Conservation (phyloP, 2,113 vertebrate species). For the Oxyruncus cristatus region DNA sequence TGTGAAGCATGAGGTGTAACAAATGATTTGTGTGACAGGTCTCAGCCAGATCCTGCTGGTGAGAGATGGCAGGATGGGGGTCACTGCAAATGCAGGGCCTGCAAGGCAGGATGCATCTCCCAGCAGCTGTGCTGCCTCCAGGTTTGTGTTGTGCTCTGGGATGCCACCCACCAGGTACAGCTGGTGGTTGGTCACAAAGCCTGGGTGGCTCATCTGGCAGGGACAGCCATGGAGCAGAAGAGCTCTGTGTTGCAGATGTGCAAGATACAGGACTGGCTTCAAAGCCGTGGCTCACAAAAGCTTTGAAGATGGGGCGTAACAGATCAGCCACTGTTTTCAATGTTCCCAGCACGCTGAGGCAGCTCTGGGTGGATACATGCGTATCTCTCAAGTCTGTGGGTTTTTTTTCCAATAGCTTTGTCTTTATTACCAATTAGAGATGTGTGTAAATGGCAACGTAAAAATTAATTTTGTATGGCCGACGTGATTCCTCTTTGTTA, state of each 20-base stretch:
- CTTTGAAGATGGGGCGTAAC: neutral
- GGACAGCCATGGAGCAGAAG: neutral
- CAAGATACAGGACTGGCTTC: neutral
- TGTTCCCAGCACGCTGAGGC: neutral
- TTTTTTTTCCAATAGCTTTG: neutral
- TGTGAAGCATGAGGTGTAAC: neutral
- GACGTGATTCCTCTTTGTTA: neutral
- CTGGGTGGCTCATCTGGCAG: neutral
- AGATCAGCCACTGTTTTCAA: neutral
- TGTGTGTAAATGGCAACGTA: neutral
- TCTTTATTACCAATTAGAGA: neutral
- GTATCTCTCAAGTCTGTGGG: neutral
- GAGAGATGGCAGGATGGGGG: neutral
- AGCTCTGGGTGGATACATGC: neutral
- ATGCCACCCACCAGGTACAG: neutral
- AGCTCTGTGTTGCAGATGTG: constrained; percentile 47
- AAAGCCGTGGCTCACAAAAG: neutral
- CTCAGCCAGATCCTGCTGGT: neutral
- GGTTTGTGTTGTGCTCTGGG: neutral
- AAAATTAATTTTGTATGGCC: neutral
- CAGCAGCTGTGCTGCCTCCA: neutral
- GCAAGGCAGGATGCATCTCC: neutral
- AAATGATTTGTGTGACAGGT: neutral
- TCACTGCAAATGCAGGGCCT: neutral
- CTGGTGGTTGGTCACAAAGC: neutral